phyloP scores from a whole-genome alignment of 2,797 vertebrate genomes.

The Linurgus olivaceus region DNA sequence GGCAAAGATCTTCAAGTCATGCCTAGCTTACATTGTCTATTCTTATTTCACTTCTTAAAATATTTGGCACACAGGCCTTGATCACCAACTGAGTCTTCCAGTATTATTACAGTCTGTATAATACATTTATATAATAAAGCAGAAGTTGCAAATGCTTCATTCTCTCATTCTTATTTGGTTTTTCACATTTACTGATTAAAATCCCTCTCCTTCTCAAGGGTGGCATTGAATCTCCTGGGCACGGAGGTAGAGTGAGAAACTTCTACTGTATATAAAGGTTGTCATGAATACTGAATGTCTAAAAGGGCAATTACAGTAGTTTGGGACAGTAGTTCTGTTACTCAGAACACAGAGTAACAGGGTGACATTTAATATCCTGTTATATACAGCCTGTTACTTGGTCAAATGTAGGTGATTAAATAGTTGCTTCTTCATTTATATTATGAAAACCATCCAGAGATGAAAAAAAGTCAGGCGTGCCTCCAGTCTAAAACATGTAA shows the following conservation, averaged over 20 bases:
- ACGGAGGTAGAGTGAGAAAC: background rate
- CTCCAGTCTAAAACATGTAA: background rate
- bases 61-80: conserved; percentile 33
- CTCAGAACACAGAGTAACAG: background rate
- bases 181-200: background rate
- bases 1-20: conserved; percentile 66
- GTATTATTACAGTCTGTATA: conserved; percentile 14
- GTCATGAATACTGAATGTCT: background rate
- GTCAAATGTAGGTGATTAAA: background rate
- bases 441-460: background rate
- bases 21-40: conserved; percentile 19
- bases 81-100: background rate
- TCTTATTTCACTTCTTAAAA: background rate
- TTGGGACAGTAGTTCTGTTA: background rate
- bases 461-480: background rate
- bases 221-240: background rate
- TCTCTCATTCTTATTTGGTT: background rate
- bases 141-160: background rate
- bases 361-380: background rate
- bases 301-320: background rate
- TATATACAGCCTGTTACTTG: background rate
- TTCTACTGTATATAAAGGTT: background rate
- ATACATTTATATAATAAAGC: background rate
- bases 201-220: background rate
- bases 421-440: background rate